phyloP scores from a whole-genome alignment of 2,113 vertebrate genomes.

The Pedetes capensis region DNA sequence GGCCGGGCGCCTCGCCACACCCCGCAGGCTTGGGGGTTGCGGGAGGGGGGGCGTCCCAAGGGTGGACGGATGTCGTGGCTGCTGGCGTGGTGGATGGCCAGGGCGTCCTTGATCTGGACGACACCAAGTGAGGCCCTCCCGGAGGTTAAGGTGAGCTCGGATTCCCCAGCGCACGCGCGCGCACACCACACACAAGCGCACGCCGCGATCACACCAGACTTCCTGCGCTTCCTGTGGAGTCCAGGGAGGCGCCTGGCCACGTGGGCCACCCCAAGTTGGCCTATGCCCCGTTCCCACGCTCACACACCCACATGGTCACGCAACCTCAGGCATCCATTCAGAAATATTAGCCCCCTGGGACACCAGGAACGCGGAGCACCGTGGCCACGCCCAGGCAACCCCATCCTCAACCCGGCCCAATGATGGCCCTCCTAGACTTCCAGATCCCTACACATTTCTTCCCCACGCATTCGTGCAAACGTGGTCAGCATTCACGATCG shows the following conservation, averaged over 20 bases:
- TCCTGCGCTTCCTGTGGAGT: neutral
- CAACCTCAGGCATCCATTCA: neutral
- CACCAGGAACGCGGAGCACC: neutral
- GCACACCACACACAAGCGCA: too few relatives aligned
- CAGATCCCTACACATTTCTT: neutral
- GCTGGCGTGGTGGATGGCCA: neutral
- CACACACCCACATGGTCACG: neutral
- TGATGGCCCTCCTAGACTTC: neutral
- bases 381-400: neutral
- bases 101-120: neutral
- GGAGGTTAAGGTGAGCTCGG: neutral
- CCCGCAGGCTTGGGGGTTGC: neutral
- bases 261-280: neutral
- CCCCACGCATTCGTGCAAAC: neutral
- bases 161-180: neutral
- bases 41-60: neutral
- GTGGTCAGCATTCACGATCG: neutral
- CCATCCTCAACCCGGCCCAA: neutral
- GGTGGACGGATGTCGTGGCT: neutral
- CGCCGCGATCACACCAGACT: too few relatives aligned
- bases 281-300: slow-evolving; percentile 42
- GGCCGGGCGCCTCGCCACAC: slow-evolving; percentile 48
- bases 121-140: neutral
- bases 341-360: neutral
- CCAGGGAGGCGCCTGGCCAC: neutral